Conservation (phyloP, 2,113 vertebrate species). For the Mastomys natalensis region DNA sequence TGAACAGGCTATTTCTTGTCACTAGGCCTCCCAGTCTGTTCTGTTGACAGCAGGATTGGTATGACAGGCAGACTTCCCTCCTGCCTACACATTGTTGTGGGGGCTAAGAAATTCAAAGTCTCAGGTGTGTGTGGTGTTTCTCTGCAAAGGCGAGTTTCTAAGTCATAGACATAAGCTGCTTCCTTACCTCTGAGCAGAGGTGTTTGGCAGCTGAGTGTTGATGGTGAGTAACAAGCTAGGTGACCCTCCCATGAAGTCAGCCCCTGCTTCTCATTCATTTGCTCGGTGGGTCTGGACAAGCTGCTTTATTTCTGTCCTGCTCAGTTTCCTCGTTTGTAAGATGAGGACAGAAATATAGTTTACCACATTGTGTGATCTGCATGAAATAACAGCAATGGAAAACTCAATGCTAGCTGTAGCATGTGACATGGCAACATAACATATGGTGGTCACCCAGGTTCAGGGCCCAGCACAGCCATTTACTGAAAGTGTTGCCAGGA, state of each 20-base stretch:
- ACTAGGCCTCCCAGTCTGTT: not conserved
- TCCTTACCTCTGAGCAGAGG: not conserved
- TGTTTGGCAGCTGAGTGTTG: too few species aligned
- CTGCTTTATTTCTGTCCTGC: not conserved
- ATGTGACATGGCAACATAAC: not conserved
- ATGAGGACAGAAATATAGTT: not conserved
- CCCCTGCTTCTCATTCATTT: not conserved
- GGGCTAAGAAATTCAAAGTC: not conserved
- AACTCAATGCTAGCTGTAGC: too few species aligned
- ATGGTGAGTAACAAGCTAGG: not conserved
- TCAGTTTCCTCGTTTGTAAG: constrained; percentile 18
- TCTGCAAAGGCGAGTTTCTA: not conserved
- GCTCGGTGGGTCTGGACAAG: not conserved
- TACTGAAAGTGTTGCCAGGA: not conserved
- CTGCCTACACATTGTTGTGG: not conserved
- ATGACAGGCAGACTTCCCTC: not conserved
- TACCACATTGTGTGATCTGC: not conserved
- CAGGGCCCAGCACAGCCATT: not conserved
- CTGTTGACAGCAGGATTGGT: not conserved
- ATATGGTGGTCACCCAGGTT: not conserved
- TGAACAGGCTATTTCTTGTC: not conserved
- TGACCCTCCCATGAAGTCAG: not conserved
- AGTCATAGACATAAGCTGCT: not conserved
- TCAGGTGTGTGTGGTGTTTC: not conserved
- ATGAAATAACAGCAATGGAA: not conserved